Conservation (phyloP, 2,888 invertebrate genomes). For the Chymomyza fuscimana region DNA sequence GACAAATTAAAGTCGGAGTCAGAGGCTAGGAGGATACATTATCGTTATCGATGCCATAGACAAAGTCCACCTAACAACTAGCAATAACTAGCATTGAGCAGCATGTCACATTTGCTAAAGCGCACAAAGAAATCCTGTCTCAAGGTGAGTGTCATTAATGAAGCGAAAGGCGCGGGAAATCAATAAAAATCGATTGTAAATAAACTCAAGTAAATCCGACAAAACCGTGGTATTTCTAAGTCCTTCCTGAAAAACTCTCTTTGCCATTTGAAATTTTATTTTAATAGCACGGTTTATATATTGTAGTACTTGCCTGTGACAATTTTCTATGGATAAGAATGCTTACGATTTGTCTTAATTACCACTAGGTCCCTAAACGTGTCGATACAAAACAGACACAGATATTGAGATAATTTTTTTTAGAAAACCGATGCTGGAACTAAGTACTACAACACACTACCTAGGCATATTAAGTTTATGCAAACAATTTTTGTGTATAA, state of each 20-base stretch:
- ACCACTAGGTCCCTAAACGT: too few relatives aligned
- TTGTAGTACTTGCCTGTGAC: not conserved
- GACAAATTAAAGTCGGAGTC: not conserved
- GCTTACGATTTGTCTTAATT: too few relatives aligned
- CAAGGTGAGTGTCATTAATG: slow-evolving; percentile 70
- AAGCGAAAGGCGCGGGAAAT: slow-evolving; percentile 33
- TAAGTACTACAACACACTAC: too few relatives aligned
- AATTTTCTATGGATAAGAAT: too few relatives aligned
- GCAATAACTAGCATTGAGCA: not conserved
- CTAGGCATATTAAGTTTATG: too few relatives aligned
- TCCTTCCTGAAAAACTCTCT: not conserved
- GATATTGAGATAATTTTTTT: too few relatives aligned
- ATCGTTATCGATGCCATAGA: slow-evolving; percentile 8
- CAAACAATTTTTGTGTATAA: too few relatives aligned
- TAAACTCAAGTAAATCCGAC: not conserved
- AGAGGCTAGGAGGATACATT: slow-evolving; percentile 3
- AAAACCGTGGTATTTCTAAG: not conserved
- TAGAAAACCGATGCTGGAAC: too few relatives aligned
- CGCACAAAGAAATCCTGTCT: slow-evolving; percentile 79
- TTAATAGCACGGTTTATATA: slow-evolving; percentile 29
- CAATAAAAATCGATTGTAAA: slow-evolving; percentile 59
- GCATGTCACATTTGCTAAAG: slow-evolving; percentile 77
- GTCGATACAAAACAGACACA: too few relatives aligned
- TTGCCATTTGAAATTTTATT: not conserved
- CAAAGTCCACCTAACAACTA: not conserved